A percentile compares a stretch with the other conserved stretches of the same genome.
These are phyloP conservation scores for Syngnathus floridae DNA, from an alignment of 2,113 vertebrate genomes.

Conservation along the genomic window DNA sequence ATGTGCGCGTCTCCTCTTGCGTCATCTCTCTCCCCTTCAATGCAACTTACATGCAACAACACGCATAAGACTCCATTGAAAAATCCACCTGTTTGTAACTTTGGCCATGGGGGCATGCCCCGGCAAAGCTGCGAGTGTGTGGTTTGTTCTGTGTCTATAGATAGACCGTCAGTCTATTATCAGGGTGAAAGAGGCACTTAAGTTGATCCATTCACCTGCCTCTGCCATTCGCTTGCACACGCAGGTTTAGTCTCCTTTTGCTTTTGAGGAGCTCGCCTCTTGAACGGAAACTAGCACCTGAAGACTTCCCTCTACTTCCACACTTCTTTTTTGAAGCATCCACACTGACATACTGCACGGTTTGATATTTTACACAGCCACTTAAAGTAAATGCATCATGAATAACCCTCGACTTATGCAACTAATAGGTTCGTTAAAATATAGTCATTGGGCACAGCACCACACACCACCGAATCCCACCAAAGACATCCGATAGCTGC, in stretches of 20 bases:
- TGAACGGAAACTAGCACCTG: neutral
- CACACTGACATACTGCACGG: neutral
- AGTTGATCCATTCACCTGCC: slow-evolving; percentile 69
- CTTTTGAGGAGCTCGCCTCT: neutral
- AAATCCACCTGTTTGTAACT: slow-evolving; percentile 24
- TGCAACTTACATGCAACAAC: neutral
- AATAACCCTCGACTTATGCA: neutral
- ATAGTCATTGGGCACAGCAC: neutral
- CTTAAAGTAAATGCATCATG: neutral
- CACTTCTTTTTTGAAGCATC: neutral
- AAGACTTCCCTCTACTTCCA: neutral
- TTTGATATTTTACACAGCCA: neutral
- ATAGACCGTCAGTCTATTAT: slow-evolving; percentile 61
- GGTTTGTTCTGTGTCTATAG: slow-evolving; percentile 63
- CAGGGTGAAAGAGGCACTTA: slow-evolving; percentile 54
- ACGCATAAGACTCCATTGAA: neutral
- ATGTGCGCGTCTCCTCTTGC: neutral
- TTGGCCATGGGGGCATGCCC: slow-evolving; percentile 32
- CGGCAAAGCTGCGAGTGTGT: slow-evolving; percentile 41
- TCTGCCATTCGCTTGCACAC: slow-evolving; percentile 53
- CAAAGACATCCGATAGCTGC: slow-evolving; percentile 23
- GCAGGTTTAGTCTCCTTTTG: slow-evolving; percentile 18
- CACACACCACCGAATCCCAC: slow-evolving; percentile 25
- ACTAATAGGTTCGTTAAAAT: neutral
- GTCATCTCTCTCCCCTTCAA: neutral